These are phyloP conservation scores for Euclidia mi DNA, from an alignment of 2,888 invertebrate genomes.

Conservation along the genomic window DNA sequence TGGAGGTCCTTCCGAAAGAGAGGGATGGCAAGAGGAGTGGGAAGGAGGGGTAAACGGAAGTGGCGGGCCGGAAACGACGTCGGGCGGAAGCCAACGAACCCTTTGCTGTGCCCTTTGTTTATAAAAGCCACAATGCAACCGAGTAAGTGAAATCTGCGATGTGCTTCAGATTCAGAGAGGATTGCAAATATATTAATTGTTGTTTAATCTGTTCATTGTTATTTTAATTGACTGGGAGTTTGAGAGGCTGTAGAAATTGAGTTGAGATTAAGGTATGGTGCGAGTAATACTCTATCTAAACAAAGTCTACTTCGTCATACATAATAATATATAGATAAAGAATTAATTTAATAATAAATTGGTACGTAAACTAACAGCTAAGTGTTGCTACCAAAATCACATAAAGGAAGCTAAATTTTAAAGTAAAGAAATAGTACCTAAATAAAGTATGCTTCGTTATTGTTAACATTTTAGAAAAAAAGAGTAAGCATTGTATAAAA, in stretches of 20 bases:
- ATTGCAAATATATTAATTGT: slow-evolving; percentile 16
- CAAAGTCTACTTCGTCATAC: no score
- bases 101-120: slow-evolving; percentile 84
- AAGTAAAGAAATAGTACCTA: no score
- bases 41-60: slow-evolving; percentile 59
- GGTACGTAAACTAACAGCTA: no score
- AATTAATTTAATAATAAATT: no score
- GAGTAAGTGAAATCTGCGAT: slow-evolving; percentile 29
- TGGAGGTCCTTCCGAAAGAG: slow-evolving; percentile 53
- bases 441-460: no score
- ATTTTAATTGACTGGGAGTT: background rate
- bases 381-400: no score
- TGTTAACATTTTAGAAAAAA: no score
- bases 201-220: slow-evolving; percentile 3
- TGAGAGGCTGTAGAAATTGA: background rate
- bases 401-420: no score
- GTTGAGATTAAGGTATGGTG: no score
- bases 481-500: no score
- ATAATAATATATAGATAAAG: no score
- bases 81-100: slow-evolving; percentile 82
- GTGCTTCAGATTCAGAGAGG: slow-evolving; percentile 23
- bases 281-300: no score
- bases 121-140: slow-evolving; percentile 52
- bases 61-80: slow-evolving; percentile 79
- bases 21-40: slow-evolving; percentile 55